A percentile compares a stretch with the other conserved stretches of the same genome.
Conservation (phyloP, 2,888 invertebrate species). For the Eugnorisma glareosa region DNA sequence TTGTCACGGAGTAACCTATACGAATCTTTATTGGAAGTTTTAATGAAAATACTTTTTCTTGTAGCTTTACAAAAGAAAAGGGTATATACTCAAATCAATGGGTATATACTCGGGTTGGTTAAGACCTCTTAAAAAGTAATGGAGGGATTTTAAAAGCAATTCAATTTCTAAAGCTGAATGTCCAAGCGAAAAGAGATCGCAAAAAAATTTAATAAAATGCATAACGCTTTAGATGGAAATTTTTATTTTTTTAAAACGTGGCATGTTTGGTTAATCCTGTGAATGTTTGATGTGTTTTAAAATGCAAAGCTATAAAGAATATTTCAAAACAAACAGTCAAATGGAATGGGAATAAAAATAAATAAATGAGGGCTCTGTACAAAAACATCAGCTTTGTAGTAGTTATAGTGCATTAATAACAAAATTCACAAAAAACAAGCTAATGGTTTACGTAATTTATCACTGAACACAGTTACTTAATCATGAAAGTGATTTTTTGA, state of each 20-base stretch:
- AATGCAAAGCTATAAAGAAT: conserved; percentile 32
- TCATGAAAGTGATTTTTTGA: background rate
- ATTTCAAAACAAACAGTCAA: conserved; percentile 17
- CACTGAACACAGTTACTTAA: background rate
- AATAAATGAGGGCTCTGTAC: background rate
- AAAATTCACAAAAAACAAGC: background rate
- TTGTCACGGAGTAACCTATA: conserved; percentile 50
- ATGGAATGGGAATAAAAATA: conserved; percentile 19
- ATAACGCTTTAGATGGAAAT: background rate
- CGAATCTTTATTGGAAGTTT: conserved; percentile 42
- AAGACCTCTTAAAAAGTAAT: conserved; percentile 26
- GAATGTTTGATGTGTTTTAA: conserved; percentile 31
- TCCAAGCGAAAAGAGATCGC: background rate
- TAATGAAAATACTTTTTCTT: conserved; percentile 62
- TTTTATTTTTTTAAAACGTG: conserved; percentile 33
- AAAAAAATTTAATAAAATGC: conserved; percentile 20
- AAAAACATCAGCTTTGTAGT: background rate
- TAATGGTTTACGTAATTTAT: background rate
- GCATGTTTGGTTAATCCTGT: conserved; percentile 35
- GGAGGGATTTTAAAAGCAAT: conserved; percentile 26
- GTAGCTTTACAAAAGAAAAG: conserved; percentile 30
- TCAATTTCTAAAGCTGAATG: conserved; percentile 9
- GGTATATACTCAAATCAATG: conserved; percentile 4
- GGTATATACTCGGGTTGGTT: conserved; percentile 8
- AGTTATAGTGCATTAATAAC: background rate